A percentile compares a stretch with the other conserved stretches of the same genome.
Evolutionary conservation across 2,888 invertebrate genomes (phyloP).

Genomic region (Drosophila setosimentum): DNA sequence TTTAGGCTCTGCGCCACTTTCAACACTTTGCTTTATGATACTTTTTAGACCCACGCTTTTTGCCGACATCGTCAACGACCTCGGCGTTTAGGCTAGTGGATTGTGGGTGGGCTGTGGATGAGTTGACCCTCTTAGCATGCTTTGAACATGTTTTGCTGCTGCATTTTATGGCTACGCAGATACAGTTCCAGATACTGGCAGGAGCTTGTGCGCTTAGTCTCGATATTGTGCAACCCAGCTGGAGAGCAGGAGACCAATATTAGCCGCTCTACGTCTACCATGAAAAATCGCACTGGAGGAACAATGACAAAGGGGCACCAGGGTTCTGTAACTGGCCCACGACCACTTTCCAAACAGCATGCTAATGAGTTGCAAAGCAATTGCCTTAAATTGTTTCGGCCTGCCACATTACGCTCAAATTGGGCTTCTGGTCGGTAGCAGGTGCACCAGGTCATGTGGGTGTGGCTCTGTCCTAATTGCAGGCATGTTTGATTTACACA

Average conservation of each 20-base stretch:
- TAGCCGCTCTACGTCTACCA: conserved; percentile 40
- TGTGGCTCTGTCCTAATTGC: conserved; percentile 62
- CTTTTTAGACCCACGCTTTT: conserved; percentile 1
- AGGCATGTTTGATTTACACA: conserved; percentile 77
- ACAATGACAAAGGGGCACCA: conserved; percentile 12
- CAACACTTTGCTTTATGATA: conserved; percentile 70
- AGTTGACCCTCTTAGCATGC: conserved; percentile 64
- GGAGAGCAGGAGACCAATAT: conserved; percentile 54
- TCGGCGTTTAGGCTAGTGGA: not conserved
- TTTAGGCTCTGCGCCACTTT: conserved; percentile 69
- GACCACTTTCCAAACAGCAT: conserved; percentile 50
- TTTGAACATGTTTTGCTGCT: conserved; percentile 46
- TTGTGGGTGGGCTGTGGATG: not conserved
- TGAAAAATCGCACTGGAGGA: conserved; percentile 42
- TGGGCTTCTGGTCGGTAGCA: conserved; percentile 27
- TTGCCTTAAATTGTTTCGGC: conserved; percentile 68
- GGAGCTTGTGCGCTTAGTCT: conserved; percentile 8
- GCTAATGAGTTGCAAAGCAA: conserved; percentile 74
- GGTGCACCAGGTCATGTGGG: conserved; percentile 22
- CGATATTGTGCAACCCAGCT: conserved; percentile 19
- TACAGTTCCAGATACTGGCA: conserved; percentile 49
- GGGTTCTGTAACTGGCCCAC: not conserved
- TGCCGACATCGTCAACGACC: conserved; percentile 18
- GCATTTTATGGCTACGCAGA: conserved; percentile 68
- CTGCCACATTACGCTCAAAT: conserved; percentile 44